phyloP scores from a whole-genome alignment of 2,888 invertebrate species.

The Trilocha varians region DNA sequence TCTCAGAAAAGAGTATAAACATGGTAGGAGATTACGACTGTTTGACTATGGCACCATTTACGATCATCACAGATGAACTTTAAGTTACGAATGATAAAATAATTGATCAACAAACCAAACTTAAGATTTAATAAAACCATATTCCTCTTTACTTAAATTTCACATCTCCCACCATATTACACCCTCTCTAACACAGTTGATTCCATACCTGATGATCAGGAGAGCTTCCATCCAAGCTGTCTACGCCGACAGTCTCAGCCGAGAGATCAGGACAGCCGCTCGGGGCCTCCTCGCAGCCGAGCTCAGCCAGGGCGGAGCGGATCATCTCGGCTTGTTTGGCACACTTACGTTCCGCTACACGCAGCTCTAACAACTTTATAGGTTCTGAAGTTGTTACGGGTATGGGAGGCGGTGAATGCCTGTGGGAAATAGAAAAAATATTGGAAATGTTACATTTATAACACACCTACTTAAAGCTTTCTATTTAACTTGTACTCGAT shows the following conservation, averaged over 20 bases:
- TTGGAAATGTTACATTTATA: no score
- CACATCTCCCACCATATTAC: background rate
- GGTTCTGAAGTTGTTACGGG: slow-evolving; percentile 64
- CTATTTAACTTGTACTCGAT: no score
- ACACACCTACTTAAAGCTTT: no score
- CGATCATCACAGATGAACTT: no score
- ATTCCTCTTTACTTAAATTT: background rate
- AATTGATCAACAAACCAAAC: no score
- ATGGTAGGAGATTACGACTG: no score
- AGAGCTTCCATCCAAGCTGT: slow-evolving; percentile 75
- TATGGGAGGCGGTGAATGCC: slow-evolving; percentile 66
- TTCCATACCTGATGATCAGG: slow-evolving; percentile 76
- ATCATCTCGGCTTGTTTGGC: slow-evolving; percentile 88
- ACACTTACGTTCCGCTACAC: slow-evolving; percentile 88
- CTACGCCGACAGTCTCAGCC: slow-evolving; percentile 78
- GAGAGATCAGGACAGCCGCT: slow-evolving; percentile 89
- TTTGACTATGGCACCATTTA: no score
- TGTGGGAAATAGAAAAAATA: slow-evolving; percentile 14
- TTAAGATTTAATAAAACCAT: no score
- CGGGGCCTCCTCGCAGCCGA: slow-evolving; percentile 90
- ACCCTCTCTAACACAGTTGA: background rate
- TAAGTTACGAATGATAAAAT: no score
- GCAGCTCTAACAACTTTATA: slow-evolving; percentile 84
- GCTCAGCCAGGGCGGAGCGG: slow-evolving; percentile 86
- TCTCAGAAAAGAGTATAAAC: no score